A percentile compares a stretch with the other conserved stretches of the same genome.
Evolutionary conservation across 2,888 invertebrate genomes (phyloP).

Genomic region (Ormyrus rosae): DNA sequence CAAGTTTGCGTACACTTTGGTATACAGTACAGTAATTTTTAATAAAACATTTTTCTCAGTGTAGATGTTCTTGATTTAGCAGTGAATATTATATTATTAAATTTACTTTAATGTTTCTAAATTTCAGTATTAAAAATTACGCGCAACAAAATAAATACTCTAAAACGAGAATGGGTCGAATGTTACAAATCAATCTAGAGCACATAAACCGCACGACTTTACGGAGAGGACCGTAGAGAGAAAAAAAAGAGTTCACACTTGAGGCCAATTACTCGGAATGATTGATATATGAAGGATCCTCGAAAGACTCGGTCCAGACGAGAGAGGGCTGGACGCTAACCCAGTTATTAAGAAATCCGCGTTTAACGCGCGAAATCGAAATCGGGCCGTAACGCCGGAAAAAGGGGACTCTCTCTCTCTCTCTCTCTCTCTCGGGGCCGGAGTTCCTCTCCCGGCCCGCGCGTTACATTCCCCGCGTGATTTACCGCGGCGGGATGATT

Average conservation of each 20-base stretch:
- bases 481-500: conserved; percentile 70
- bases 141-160: no score
- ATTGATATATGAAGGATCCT: conserved; percentile 52
- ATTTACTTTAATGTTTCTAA: no score
- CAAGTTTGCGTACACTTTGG: no score
- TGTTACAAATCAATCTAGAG: conserved; percentile 17
- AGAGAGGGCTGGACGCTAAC: neutral
- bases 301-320: neutral
- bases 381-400: conserved; percentile 38
- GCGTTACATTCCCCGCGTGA: conserved; percentile 63
- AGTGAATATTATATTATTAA: no score
- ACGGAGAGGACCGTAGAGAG: conserved; percentile 3
- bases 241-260: conserved; percentile 16
- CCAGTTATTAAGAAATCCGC: conserved; percentile 49
- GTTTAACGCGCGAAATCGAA: conserved; percentile 42
- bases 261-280: conserved; percentile 32
- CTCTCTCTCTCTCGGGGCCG: no score
- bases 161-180: neutral
- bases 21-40: no score
- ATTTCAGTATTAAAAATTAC: no score
- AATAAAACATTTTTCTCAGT: no score
- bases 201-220: conserved; percentile 11
- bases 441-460: conserved; percentile 55
- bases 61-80: no score
- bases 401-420: conserved; percentile 10